phyloP scores from a whole-genome alignment of 2,888 invertebrate genomes.

The Tipula helvola region DNA sequence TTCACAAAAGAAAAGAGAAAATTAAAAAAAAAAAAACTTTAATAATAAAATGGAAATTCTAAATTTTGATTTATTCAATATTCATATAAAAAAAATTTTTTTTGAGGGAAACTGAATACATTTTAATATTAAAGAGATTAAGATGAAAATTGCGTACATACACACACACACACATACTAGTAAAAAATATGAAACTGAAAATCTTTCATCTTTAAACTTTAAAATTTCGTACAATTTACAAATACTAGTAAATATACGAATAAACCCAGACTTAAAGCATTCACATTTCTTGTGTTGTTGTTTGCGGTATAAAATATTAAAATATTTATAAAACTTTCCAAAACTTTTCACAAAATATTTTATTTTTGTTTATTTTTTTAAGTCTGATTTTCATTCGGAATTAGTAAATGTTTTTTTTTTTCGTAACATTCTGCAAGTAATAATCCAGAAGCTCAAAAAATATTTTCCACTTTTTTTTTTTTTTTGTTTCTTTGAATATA shows the following conservation, averaged over 20 bases:
- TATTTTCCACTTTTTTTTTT: not conserved
- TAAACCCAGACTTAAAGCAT: not conserved
- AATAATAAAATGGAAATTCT: not conserved
- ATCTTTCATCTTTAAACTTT: not conserved
- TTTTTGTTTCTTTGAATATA: not conserved
- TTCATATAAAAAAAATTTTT: not conserved
- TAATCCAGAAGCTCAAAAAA: not conserved
- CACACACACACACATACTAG: no score
- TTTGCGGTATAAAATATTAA: not conserved
- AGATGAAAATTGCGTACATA: not conserved
- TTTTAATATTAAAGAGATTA: not conserved
- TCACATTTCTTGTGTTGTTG: not conserved
- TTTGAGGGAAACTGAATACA: not conserved
- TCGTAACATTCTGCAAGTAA: not conserved
- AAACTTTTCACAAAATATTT: not conserved
- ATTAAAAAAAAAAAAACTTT: not conserved
- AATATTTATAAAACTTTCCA: not conserved
- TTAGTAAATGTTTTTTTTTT: not conserved
- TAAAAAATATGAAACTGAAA: not conserved
- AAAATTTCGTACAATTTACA: no score
- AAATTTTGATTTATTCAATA: not conserved
- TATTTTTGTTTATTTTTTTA: not conserved
- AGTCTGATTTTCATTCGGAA: not conserved
- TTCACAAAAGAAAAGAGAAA: not conserved
- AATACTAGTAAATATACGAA: no score